Evolutionary conservation across 2,113 vertebrate species (phyloP), one percentile per base, ranked within the genome.

Genomic region (Asarcornis scutulata): DNA sequence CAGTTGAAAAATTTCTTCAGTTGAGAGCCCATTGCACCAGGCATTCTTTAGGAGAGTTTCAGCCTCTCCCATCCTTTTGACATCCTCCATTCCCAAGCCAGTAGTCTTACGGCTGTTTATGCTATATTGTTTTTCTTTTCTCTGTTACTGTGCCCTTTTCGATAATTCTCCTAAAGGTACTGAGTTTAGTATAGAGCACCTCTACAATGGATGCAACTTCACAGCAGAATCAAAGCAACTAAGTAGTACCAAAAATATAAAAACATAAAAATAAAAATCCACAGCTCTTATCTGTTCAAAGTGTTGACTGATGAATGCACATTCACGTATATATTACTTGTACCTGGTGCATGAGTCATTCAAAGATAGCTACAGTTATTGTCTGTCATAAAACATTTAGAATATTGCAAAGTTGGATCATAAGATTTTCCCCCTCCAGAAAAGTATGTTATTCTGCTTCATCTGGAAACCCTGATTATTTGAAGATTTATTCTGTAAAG

Each of bases 361-460:
- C 83, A 81, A 36, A 68, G 55, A 81, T 38, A 86, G 62, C 56
- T 79, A 50, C 48, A 29, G 93, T 88, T 93, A 93, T 71, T 84
- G 4, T 63, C n/a, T 77, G 40, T 62, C 42, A 86, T 96, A 96
- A 96, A 97, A 53, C 32, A 86, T 79, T 82, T 86, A 75, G 68
- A 83, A 94, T 93, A 95, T 82, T 94, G 42, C 29, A 75, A 91
- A 90, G 10, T 32, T 64, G 26, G 26, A 81, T 83, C 73, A 71
- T 90, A 91, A 91, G 0, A 22, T 60, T 71, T 86, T 67, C 17
- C 5, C 18, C 7, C 3, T 80, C 29, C 64, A 81, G 29, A 78
- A 94, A 83, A 88, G 6, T 4, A 12, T 22, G 15, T 53, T 75
- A 32, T 90, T 90, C 79, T 75, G 18, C 31, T 40, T 93, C 66